Base-by-base conservation (phyloP, 2,113 vertebrate genomes). In the Dendropsophus ebraccatus region DNA sequence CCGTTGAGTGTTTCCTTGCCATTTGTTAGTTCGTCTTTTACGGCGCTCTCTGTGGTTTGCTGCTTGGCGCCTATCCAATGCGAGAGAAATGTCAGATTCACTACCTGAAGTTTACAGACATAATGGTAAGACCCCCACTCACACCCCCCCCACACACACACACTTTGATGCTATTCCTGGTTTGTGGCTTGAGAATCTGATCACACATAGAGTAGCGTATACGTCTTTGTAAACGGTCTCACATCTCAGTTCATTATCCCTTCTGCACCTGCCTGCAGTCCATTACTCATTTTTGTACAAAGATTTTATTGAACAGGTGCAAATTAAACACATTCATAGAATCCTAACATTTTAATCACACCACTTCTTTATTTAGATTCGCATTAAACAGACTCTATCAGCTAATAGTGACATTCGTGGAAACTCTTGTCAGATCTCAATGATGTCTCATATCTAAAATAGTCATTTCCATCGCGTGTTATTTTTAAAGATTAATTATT, bases 241-340 rank as follows among this genome's bases (percentile, higher is more conserved):
- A 60, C 35, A 62, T 81, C 85, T 60, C 78, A 81, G 78, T 87
- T 70, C 79, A 81, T 87, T 81, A 81, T 70, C 78, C 85, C 41
- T 81, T 30, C 25, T 58, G 77, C 72, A 80, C 67, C 78, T 72
- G 77, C 77, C 84, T 72, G 62, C n/a, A 84, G 83, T 60, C 72
- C 56, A 76, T 84, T 84, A 76, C 72, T 84, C 82, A 75, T 77
- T 41, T 74, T 81, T 81, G 11, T 81, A 81, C 35, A 23, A 74
- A 73, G 67, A 81, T 54, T 73, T 87, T 81, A 87, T 56, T 62
- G 67, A 87, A 87, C 85, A 87, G 85, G 85, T 87, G 85, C 77
- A 81, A 87, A 81, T 87, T 45, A 87, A 87, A 87, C 85, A 87
- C 85, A 32, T 87, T 81, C 41, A 81, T 72, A 60, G 21, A 70